phyloP scores from a whole-genome alignment of 2,797 vertebrate species.

The Alfaro cultratus region DNA sequence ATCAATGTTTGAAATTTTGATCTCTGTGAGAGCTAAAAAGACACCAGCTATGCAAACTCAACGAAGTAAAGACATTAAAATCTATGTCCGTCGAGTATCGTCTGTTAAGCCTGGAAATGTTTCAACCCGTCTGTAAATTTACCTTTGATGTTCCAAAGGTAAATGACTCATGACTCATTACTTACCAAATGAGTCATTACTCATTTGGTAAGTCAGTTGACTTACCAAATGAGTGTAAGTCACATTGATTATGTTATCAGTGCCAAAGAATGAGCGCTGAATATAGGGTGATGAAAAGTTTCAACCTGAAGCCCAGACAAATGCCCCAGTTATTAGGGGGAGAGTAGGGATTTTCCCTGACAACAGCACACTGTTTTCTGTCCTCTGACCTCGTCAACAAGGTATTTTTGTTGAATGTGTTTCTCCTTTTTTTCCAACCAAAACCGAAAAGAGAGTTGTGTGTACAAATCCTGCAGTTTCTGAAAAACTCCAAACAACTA shows the following conservation, averaged over 20 bases:
- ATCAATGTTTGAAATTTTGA: background rate
- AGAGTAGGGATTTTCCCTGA: slow-evolving; percentile 53
- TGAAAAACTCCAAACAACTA: background rate
- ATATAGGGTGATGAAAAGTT: slow-evolving; percentile 62
- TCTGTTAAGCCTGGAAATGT: too few relatives aligned
- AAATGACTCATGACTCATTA: too few relatives aligned
- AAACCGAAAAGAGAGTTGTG: background rate
- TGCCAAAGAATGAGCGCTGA: slow-evolving; percentile 37
- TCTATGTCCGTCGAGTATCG: too few relatives aligned
- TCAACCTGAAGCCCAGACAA: slow-evolving; percentile 60
- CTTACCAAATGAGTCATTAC: too few relatives aligned
- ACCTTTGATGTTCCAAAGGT: background rate
- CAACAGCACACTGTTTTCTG: slow-evolving; percentile 41
- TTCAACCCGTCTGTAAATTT: too few relatives aligned
- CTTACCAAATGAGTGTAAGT: background rate
- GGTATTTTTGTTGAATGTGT: background rate
- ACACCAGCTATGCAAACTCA: background rate
- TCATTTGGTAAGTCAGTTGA: too few relatives aligned
- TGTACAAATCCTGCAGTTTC: background rate
- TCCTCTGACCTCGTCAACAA: background rate
- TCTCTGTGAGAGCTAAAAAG: background rate
- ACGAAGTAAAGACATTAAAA: background rate
- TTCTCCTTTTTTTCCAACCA: background rate
- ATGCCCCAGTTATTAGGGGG: slow-evolving; percentile 42
- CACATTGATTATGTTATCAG: slow-evolving; percentile 17